Percentiles rank a stretch among this genome's conserved stretches.
Conservation (phyloP, 2,888 invertebrate genomes). For the Spilosoma lubricipeda region DNA sequence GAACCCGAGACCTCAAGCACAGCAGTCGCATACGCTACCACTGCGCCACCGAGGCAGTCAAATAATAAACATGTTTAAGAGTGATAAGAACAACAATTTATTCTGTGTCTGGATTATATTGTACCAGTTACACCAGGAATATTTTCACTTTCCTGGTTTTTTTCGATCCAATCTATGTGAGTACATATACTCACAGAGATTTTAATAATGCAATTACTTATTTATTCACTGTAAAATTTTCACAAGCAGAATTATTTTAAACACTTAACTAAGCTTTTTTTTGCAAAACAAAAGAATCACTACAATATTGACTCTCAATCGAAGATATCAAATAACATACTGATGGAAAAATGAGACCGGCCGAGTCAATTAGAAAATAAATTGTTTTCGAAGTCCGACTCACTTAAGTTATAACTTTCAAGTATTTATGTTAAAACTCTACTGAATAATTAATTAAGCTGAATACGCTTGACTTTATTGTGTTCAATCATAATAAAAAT, state of each 20-base stretch:
- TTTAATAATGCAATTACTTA: not conserved
- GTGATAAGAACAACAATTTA: too few species aligned
- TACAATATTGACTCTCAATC: not conserved
- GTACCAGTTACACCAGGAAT: too few species aligned
- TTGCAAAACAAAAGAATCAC: not conserved
- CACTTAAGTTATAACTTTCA: not conserved
- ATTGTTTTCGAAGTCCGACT: not conserved
- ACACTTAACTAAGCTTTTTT: not conserved
- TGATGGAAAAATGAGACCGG: not conserved
- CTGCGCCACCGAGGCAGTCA: too few species aligned
- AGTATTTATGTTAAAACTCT: not conserved
- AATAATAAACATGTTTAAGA: too few species aligned
- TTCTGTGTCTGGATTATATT: too few species aligned
- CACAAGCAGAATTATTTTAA: not conserved
- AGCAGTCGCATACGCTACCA: too few species aligned
- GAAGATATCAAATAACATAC: not conserved
- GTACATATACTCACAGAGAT: not conserved
- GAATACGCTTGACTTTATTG: not conserved
- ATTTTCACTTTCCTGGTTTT: too few species aligned
- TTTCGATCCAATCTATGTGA: too few species aligned
- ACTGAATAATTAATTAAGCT: not conserved
- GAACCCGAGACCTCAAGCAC: too few species aligned
- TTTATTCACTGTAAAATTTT: not conserved
- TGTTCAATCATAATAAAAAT: slow-evolving; percentile 6
- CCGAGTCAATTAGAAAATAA: not conserved